Conservation (phyloP, 2,113 vertebrate genomes). For the Poecile atricapillus region DNA sequence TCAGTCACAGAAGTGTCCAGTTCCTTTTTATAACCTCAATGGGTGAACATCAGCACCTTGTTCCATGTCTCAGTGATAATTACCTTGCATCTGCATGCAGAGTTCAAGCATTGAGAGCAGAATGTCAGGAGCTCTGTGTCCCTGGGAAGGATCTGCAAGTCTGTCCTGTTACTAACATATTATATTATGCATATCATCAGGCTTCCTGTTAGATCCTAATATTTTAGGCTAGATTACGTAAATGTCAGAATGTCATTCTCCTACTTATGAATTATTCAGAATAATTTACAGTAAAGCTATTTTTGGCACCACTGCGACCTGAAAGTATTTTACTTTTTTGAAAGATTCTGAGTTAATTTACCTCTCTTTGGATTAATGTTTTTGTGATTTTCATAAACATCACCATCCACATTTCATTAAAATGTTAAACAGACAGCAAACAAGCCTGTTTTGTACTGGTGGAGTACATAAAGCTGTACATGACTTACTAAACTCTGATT, state of each 20-base stretch:
- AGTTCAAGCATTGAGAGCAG: background rate
- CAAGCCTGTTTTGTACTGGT: background rate
- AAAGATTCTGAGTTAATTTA: background rate
- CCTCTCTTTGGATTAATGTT: background rate
- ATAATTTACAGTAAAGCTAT: background rate
- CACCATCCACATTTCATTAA: background rate
- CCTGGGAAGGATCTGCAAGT: background rate
- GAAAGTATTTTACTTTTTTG: slow-evolving; percentile 12
- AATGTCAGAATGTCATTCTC: slow-evolving; percentile 33
- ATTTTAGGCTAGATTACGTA: slow-evolving; percentile 9
- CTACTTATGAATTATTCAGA: slow-evolving; percentile 40
- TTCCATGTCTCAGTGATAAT: background rate
- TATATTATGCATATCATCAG: background rate
- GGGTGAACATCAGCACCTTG: background rate
- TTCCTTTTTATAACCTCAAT: background rate
- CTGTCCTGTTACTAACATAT: background rate
- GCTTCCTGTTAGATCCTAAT: slow-evolving; percentile 5
- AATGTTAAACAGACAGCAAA: background rate
- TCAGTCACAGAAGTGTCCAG: rapidly evolving
- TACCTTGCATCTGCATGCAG: background rate
- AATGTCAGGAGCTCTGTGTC: background rate
- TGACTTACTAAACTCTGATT: background rate
- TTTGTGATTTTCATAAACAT: background rate
- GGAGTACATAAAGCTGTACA: background rate
- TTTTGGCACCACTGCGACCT: background rate